Conservation (phyloP, 2,888 invertebrate genomes). For the Pachliopta kotzebuea region DNA sequence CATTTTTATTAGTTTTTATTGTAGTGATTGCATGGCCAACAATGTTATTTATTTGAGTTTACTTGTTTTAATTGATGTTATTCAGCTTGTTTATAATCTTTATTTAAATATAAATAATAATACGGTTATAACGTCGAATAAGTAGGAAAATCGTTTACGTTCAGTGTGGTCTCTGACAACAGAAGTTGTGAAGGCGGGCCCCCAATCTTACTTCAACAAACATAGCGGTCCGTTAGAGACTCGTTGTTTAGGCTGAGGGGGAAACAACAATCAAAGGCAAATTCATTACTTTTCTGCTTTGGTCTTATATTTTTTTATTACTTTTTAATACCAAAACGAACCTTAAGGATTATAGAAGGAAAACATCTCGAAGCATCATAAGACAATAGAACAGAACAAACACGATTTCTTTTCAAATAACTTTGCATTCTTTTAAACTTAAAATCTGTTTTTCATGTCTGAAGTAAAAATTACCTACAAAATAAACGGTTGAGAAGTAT, state of each 20-base stretch:
- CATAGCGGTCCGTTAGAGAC: conserved; percentile 36
- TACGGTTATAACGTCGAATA: conserved; percentile 45
- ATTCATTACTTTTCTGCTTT: conserved; percentile 5
- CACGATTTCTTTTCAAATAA: background rate
- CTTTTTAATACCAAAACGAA: background rate
- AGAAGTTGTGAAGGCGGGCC: conserved; percentile 44
- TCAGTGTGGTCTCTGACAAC: conserved; percentile 62
- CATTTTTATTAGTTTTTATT: no score
- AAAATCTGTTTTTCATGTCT: background rate
- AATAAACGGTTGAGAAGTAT: conserved; percentile 14
- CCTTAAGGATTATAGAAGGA: no score
- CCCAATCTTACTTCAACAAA: conserved; percentile 60
- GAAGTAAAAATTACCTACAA: background rate
- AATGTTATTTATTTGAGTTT: no score
- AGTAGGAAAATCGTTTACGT: conserved; percentile 64
- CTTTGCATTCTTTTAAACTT: background rate
- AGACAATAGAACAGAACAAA: background rate
- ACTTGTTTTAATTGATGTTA: background rate
- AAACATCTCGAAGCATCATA: background rate
- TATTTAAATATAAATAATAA: no score
- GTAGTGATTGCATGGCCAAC: no score
- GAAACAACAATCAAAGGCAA: conserved; percentile 11
- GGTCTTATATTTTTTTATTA: background rate
- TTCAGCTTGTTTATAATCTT: background rate
- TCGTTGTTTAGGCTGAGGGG: conserved; percentile 24